Conservation (phyloP, 1,140 invertebrate species). For the Lepidotrigona ventralis region DNA sequence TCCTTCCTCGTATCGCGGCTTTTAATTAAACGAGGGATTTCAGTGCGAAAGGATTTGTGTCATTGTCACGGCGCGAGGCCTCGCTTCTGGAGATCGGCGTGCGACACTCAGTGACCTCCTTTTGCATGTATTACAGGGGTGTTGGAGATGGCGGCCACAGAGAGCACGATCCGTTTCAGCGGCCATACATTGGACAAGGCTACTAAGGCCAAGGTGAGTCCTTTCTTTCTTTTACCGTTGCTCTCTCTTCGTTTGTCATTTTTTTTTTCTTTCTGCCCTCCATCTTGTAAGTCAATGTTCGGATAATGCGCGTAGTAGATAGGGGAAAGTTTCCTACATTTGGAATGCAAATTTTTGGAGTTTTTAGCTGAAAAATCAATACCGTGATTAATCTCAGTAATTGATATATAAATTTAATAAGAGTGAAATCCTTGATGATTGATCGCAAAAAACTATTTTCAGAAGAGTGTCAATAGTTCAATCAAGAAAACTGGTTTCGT, state of each 20-base stretch:
- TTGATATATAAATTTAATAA: too few relatives aligned
- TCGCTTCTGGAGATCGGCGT: conserved; percentile 35
- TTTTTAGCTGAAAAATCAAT: too few relatives aligned
- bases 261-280: neutral
- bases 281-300: neutral
- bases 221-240: neutral
- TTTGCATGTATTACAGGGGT: conserved; percentile 81
- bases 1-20: neutral
- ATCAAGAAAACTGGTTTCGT: too few relatives aligned
- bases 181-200: conserved; percentile 99
- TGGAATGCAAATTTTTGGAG: too few relatives aligned
- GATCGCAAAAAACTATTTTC: too few relatives aligned
- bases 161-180: conserved; percentile 93
- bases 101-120: conserved; percentile 50
- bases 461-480: too few relatives aligned
- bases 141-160: conserved; percentile 86
- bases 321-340: too few relatives aligned
- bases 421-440: too few relatives aligned
- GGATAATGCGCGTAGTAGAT: neutral
- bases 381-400: too few relatives aligned
- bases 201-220: conserved; percentile 94
- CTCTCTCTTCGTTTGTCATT: neutral
- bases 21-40: conserved; percentile 7
- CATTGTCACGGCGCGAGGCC: conserved; percentile 32
- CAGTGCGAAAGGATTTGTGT: conserved; percentile 21